Evolutionary conservation across 2,888 invertebrate species (phyloP), one percentile per base, ranked within the genome.

Genomic region (Marronus borbonicus): DNA sequence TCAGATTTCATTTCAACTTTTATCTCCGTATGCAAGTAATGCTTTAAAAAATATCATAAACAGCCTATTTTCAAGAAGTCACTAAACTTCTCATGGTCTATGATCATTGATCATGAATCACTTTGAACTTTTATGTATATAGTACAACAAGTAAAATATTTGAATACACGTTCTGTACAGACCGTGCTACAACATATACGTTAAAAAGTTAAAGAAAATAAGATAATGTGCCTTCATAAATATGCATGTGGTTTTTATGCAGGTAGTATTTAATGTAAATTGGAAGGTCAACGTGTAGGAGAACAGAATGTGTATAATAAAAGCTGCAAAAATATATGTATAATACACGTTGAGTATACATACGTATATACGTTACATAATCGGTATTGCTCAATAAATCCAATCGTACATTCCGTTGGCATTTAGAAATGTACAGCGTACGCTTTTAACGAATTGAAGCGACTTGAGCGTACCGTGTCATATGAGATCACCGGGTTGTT

Each of bases 281-380:
- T 69, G 58, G 70, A 77, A 77, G 77, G 77, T 62, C 70, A 77
- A 77, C 77, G 62, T 70, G 77, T 77, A 70, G 77, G 77, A 77
- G 69, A 77, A 68, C 62, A 69, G 44, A 77, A 70, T 68, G 70
- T 68, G 49, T 68, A 77, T 58, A 68, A 62, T 77, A 69, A 60
- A 77, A 62, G 62, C 60, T 74, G 72, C 72, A 74, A 49, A 74
- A 74, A 74, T 74, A 60, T 60, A 70, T 70, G 31, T 70, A 60
- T 24, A 74, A 74, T 74, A 60, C 24, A 24, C 24, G 60, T 74
- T 62, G 44, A 31, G 39, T 44, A 44, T 50, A 52, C 28, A 31
- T 52, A 60, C 60, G 66, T 44, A 49, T 49, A 28, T 70, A 10
- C 62, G 58, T 77, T 77, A 77, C 62, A 69, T 77, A 77, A 77